These are phyloP conservation scores for Deilephila elpenor DNA, from an alignment of 2,888 invertebrate genomes.

Conservation along the genomic window DNA sequence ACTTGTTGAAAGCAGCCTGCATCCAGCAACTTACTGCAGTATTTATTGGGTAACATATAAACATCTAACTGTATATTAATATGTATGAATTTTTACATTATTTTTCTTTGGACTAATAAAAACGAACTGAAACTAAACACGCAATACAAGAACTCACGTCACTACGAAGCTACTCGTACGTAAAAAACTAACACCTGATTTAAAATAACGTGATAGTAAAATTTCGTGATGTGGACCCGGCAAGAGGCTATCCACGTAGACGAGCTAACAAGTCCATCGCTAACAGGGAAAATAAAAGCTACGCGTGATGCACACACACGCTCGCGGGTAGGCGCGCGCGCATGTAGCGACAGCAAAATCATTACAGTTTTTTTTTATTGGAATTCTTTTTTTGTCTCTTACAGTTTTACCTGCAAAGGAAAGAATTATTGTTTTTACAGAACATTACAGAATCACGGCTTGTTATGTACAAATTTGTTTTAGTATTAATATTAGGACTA, in stretches of 20 bases:
- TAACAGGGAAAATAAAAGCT: conserved; percentile 78
- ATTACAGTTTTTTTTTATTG: neutral
- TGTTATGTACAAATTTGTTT: too few relatives aligned
- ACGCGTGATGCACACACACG: conserved; percentile 72
- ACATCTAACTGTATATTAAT: too few relatives aligned
- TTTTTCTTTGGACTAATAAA: too few relatives aligned
- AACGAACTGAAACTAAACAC: neutral
- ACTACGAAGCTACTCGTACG: conserved; percentile 36
- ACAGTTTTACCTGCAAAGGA: too few relatives aligned
- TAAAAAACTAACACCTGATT: conserved; percentile 30
- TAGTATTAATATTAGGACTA: too few relatives aligned
- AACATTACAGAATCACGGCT: too few relatives aligned
- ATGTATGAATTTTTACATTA: too few relatives aligned
- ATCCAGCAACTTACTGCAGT: too few relatives aligned
- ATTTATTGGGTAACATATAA: too few relatives aligned
- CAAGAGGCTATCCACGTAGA: conserved; percentile 46
- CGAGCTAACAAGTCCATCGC: conserved; percentile 68
- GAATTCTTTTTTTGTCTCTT: neutral
- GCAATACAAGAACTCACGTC: neutral
- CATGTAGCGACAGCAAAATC: conserved; percentile 60
- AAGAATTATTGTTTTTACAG: too few relatives aligned
- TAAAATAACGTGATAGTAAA: conserved; percentile 27
- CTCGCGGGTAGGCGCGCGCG: conserved; percentile 61
- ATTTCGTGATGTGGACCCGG: conserved; percentile 30
- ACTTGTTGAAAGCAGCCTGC: too few relatives aligned